Evolutionary conservation across 2,113 vertebrate genomes (phyloP).

Genomic region (Ammodytes dubius): DNA sequence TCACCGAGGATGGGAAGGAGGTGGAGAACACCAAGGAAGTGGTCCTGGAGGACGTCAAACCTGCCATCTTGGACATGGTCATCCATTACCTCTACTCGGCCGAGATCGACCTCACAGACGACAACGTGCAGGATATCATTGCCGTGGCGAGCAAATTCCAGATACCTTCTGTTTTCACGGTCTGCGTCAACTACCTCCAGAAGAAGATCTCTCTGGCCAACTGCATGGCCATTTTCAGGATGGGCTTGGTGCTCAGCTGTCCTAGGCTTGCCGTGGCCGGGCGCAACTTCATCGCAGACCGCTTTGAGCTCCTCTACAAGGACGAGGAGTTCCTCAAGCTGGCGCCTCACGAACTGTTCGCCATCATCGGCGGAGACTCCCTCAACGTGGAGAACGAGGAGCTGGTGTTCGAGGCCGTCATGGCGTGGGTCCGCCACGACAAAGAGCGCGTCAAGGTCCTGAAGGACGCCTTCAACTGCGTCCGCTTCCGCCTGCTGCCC

Average conservation of each 20-base stretch:
- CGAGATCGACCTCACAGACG: conserved; percentile 95
- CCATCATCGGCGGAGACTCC: conserved; percentile 92
- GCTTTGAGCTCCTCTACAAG: conserved; percentile 90
- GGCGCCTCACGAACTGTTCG: conserved; percentile 93
- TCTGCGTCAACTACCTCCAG: conserved; percentile 97
- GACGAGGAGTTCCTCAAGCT: conserved; percentile 96
- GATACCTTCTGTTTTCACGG: conserved; percentile 97
- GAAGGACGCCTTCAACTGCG: conserved; percentile 93
- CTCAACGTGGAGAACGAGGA: conserved; percentile 96
- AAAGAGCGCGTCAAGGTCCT: conserved; percentile 91
- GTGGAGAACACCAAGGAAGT: conserved; percentile 91
- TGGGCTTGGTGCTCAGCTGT: conserved; percentile 95
- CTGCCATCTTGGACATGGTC: conserved; percentile 91
- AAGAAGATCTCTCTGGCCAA: conserved; percentile 92
- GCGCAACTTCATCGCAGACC: conserved; percentile 94
- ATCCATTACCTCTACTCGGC: conserved; percentile 96
- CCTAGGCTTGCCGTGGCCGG: conserved; percentile 93
- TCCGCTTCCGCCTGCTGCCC: conserved; percentile 95
- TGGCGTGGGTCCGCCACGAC: conserved; percentile 94
- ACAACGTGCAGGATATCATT: conserved; percentile 97
- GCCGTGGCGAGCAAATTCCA: conserved; percentile 97
- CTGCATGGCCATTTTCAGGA: conserved; percentile 94
- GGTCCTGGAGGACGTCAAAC: conserved; percentile 93
- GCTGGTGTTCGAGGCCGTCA: conserved; percentile 93
- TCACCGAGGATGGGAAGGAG: conserved; percentile 94